Base-by-base conservation (phyloP, 1,140 invertebrate species). In the Cherax destructor region DNA sequence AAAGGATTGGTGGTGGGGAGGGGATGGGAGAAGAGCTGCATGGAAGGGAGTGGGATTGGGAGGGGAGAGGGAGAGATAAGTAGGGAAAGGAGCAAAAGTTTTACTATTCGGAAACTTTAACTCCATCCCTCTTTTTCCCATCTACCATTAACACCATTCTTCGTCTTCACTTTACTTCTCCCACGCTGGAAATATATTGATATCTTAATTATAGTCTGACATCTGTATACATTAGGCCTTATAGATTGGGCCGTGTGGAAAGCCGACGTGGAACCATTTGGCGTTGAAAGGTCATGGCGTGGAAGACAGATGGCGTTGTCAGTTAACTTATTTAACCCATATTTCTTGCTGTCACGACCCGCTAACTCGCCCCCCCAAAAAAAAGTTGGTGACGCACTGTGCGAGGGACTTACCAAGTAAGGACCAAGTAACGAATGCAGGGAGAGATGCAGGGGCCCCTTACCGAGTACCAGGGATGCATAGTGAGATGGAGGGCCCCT, bases 291-390 rank as follows among this genome's bases (percentile, higher is more conserved):
- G 88, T 83, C 88, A 76, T 56, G 72, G 88, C n/a, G 88, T 50
- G 80, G 50, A 49, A 90, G 81, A 90, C 81, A 80, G 56, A 90
- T 90, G 72, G 80, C 7, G 69, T 59, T 90, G 88, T 90, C 88
- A 74, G 81, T 83, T 90, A 83, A 90, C 80, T 90, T 90, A 84
- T 90, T 90, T 90, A 84, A 65, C 80, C 81, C 59, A 78, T 90
- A 81, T 90, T 81, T 90, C 80, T 78, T 21, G n/a, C 88, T 90
- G 88, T 90, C 88, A 90, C 88, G 88, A n/a, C 61, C 86, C 86
- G 86, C 86, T 88, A 79, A 88, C 88, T 65, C 56, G 11, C 6
- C 52, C 52, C 52, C 6, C 30, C 30, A 41, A 49, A 76, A 56
- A 77, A 76, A 77, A 78, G 69, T 61, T 77, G 77, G 86, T 88